Conservation (phyloP, 30 jellyfish, hydroid and myxozoan species). For the Sanderia malayensis region DNA sequence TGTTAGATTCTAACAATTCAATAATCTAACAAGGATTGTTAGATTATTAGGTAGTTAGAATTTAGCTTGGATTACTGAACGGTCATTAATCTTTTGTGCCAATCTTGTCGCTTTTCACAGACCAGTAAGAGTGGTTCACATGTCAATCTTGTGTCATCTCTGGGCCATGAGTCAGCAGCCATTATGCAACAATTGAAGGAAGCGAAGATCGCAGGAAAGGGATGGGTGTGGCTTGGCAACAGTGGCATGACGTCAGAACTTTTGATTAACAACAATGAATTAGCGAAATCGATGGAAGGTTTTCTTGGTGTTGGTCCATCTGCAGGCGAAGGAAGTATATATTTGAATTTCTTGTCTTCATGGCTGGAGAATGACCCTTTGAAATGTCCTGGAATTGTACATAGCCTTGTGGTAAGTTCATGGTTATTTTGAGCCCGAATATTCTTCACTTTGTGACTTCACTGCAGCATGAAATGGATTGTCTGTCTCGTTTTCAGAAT, state of each 20-base stretch:
- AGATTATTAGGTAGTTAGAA: too few species aligned
- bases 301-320: conserved; percentile 84
- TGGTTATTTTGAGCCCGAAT: background rate
- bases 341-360: conserved; percentile 69
- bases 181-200: conserved; percentile 42
- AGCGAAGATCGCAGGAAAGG: conserved; percentile 76
- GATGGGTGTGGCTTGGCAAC: conserved; percentile 84
- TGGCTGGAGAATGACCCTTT: conserved; percentile 82
- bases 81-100: too few species aligned
- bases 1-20: too few species aligned
- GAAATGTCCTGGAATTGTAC: conserved; percentile 91
- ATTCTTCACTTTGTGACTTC: too few species aligned
- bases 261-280: conserved; percentile 29
- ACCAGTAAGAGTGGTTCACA: conserved; percentile 69
- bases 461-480: too few species aligned
- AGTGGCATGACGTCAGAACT: conserved; percentile 73
- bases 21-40: too few species aligned
- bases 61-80: too few species aligned
- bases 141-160: conserved; percentile 72
- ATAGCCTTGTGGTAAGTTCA: conserved; percentile 62
- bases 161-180: conserved; percentile 50
- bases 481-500: conserved; percentile 44
- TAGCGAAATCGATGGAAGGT: conserved; percentile 85
- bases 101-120: too few species aligned
- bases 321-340: conserved; percentile 88